These are phyloP conservation scores for Sminthurides bifidus DNA, from an alignment of 1,140 invertebrate species.

Conservation along the genomic window DNA sequence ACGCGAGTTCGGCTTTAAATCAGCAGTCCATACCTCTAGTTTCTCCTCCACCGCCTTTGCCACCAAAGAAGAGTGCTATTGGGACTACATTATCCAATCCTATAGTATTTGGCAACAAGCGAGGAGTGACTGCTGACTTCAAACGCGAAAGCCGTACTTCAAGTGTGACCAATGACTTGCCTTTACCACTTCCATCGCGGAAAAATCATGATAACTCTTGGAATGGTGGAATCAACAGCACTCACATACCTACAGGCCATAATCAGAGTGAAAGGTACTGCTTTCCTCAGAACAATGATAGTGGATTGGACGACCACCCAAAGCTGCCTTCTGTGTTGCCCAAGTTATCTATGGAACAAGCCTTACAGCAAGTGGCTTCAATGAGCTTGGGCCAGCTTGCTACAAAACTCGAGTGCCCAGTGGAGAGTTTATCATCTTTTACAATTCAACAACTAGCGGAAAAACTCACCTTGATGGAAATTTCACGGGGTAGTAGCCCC, in stretches of 20 bases:
- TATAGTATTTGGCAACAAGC: not conserved
- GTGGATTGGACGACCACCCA: too few species aligned
- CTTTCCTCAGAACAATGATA: too few species aligned
- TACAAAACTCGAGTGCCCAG: slow-evolving; percentile 56
- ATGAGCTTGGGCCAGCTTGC: slow-evolving; percentile 67
- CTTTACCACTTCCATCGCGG: slow-evolving; percentile 21
- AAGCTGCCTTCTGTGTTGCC: too few species aligned
- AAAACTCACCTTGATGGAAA: slow-evolving; percentile 46
- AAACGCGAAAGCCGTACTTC: not conserved
- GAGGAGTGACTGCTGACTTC: not conserved
- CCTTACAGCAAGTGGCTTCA: slow-evolving; percentile 64
- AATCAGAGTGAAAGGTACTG: too few species aligned
- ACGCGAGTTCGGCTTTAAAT: not conserved
- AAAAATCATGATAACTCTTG: slow-evolving; percentile 4
- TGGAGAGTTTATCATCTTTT: slow-evolving; percentile 63
- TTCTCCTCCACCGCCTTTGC: slow-evolving; percentile 57
- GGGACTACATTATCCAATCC: slow-evolving; percentile 19
- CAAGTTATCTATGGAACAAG: slow-evolving; percentile 36
- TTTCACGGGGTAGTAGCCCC: too few species aligned
- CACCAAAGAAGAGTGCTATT: slow-evolving; percentile 58
- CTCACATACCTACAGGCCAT: too few species aligned
- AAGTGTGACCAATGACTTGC: slow-evolving; percentile 18
- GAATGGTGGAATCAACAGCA: not conserved
- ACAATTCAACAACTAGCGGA: slow-evolving; percentile 70
- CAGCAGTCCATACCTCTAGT: slow-evolving; percentile 9